Percentiles rank a stretch among this genome's conserved stretches.
Evolutionary conservation across 1,140 invertebrate genomes (phyloP).

Genomic region (Pseudachorutes palmiensis): DNA sequence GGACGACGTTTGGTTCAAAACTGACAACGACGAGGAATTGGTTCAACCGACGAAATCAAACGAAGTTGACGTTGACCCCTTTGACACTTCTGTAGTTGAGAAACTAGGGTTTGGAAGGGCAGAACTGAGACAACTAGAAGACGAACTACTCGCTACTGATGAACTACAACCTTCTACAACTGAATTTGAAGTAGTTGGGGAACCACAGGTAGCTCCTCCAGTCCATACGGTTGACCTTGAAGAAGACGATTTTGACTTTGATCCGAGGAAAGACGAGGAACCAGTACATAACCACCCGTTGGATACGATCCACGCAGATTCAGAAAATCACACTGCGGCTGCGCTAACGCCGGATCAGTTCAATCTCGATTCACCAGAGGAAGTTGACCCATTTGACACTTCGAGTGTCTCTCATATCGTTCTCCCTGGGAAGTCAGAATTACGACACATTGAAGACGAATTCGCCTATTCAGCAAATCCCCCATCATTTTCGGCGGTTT

Average conservation of each 20-base stretch:
- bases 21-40: not conserved
- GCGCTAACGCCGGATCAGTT: constrained; percentile 66
- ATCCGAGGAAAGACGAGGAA: constrained; percentile 52
- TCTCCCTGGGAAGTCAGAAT: constrained; percentile 60
- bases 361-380: too few species aligned
- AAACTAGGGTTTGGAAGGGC: constrained; percentile 61
- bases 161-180: constrained; percentile 40
- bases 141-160: constrained; percentile 55
- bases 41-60: constrained; percentile 41
- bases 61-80: constrained; percentile 57
- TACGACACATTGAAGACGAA: constrained; percentile 64
- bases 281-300: constrained; percentile 30
- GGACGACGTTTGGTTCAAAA: constrained; percentile 33
- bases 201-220: constrained; percentile 1
- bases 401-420: constrained; percentile 59
- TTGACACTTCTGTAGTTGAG: constrained; percentile 70
- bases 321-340: constrained; percentile 18
- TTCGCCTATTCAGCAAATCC: constrained; percentile 41
- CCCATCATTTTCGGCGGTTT: too few species aligned
- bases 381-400: constrained; percentile 72
- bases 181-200: constrained; percentile 18
- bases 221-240: constrained; percentile 41
- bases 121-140: constrained; percentile 68
- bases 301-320: constrained; percentile 11
- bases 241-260: constrained; percentile 58